Conservation (phyloP, 2,113 vertebrate species). For the Hypomesus transpacificus region DNA sequence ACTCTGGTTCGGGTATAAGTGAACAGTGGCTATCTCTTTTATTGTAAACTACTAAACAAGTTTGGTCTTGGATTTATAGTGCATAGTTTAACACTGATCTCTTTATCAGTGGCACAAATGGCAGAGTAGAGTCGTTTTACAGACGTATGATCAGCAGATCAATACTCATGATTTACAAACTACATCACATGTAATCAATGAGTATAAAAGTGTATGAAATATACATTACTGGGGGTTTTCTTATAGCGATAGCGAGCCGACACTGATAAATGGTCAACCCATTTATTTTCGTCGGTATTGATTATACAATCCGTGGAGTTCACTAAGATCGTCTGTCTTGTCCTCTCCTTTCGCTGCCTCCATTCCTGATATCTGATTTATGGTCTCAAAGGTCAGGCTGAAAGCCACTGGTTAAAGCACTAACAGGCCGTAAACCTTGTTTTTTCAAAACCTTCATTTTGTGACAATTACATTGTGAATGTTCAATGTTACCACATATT, state of each 20-base stretch:
- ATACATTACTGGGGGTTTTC: constrained; percentile 51
- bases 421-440: constrained; percentile 22
- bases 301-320: constrained; percentile 62
- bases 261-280: constrained; percentile 55
- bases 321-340: constrained; percentile 57
- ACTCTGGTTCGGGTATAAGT: no score
- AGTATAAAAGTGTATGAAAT: constrained; percentile 65
- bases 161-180: constrained; percentile 66
- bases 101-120: constrained; percentile 49
- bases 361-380: constrained; percentile 52
- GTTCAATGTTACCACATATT: not conserved
- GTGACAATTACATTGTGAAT: not conserved
- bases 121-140: constrained; percentile 28
- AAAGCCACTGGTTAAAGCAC: constrained; percentile 56
- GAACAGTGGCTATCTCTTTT: no score
- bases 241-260: constrained; percentile 30
- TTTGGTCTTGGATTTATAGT: constrained; percentile 20
- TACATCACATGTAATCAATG: constrained; percentile 60
- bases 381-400: constrained; percentile 38
- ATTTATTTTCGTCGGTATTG: constrained; percentile 65
- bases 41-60: no score
- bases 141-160: constrained; percentile 54
- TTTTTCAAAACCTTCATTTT: not conserved
- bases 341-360: constrained; percentile 47
- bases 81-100: constrained; percentile 41